A percentile compares a stretch with the other conserved stretches of the same genome.
Evolutionary conservation across 2,888 invertebrate species (phyloP).

Genomic region (Acanthosepion esculentum): DNA sequence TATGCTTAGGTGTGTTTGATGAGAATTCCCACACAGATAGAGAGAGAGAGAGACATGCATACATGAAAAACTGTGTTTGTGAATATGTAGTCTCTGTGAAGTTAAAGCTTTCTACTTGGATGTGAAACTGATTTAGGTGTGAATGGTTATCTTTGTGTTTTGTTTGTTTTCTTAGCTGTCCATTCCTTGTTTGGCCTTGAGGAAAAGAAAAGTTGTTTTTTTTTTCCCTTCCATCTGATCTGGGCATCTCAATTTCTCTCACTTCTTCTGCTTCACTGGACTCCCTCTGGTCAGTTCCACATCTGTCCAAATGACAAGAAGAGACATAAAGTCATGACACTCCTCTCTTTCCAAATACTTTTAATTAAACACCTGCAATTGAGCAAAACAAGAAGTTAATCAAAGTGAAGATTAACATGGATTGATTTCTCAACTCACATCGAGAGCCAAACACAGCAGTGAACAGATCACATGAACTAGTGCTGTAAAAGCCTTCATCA

Average conservation of each 20-base stretch:
- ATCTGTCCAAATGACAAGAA: not conserved
- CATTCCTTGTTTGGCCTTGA: not conserved
- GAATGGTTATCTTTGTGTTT: not conserved
- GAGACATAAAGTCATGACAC: not conserved
- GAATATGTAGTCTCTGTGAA: not conserved
- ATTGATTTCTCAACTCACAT: not conserved
- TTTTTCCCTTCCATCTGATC: not conserved
- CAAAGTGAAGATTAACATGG: not conserved
- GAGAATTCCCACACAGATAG: not conserved
- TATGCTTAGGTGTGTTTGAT: not conserved
- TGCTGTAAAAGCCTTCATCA: not conserved
- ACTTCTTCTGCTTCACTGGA: not conserved
- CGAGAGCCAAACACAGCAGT: not conserved
- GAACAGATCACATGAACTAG: not conserved
- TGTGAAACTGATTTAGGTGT: not conserved
- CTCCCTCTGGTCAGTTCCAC: not conserved
- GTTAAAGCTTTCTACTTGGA: not conserved
- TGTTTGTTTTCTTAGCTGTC: not conserved
- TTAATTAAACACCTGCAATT: not conserved
- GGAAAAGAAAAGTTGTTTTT: not conserved
- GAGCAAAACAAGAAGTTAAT: not conserved
- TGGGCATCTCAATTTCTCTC: not conserved
- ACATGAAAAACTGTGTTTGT: not conserved
- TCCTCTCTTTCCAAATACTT: not conserved
- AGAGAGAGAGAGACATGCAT: not conserved